phyloP scores from a whole-genome alignment of 2,113 vertebrate genomes.

The Vanacampus margaritifer region DNA sequence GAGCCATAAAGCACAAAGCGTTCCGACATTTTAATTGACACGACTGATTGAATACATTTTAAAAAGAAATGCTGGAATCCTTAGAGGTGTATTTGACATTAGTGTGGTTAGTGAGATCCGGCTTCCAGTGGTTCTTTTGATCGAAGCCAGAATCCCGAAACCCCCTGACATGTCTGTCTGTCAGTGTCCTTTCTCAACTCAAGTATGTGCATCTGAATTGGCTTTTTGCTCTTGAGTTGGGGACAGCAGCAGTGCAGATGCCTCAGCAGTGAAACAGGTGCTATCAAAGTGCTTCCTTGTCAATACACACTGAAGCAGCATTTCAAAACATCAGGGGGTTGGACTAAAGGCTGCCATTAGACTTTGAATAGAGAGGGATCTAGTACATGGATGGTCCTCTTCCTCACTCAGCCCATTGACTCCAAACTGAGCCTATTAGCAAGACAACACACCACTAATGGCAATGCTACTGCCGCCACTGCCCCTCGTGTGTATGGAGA shows the following conservation, averaged over 20 bases:
- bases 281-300: constrained; percentile 65
- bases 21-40: too few relatives aligned
- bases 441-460: constrained; percentile 78
- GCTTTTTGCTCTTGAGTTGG: not conserved
- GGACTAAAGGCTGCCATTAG: constrained; percentile 65
- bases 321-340: constrained; percentile 69
- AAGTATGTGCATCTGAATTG: not conserved
- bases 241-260: constrained; percentile 20
- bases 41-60: too few relatives aligned
- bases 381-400: constrained; percentile 73
- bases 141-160: not conserved
- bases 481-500: constrained; percentile 56
- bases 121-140: not conserved
- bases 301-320: constrained; percentile 69
- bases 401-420: constrained; percentile 71
- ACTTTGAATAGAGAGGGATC: constrained; percentile 76
- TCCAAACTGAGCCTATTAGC: constrained; percentile 77
- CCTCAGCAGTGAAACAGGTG: constrained; percentile 58
- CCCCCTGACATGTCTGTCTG: not conserved
- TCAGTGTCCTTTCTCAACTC: not conserved
- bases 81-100: too few relatives aligned
- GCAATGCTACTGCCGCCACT: constrained; percentile 55
- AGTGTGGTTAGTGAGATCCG: not conserved
- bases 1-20: too few relatives aligned
- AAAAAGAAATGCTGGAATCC: too few relatives aligned